Evolutionary conservation across 2,113 vertebrate genomes (phyloP).

Genomic region (Sylvietta virens): DNA sequence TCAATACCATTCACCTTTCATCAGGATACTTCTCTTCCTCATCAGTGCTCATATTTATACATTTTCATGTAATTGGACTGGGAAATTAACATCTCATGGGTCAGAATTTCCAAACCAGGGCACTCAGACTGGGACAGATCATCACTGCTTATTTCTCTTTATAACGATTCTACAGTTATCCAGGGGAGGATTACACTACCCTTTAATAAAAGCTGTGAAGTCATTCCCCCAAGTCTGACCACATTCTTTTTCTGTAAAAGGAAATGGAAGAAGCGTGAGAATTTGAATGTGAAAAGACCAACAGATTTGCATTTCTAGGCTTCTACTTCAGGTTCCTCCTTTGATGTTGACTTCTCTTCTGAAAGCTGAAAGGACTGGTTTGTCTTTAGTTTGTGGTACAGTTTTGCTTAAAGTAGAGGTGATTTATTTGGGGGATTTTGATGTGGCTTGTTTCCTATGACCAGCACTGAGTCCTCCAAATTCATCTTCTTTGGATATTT

Average conservation of each 20-base stretch:
- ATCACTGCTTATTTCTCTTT: neutral
- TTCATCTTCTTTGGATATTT: constrained; percentile 7
- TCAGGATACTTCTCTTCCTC: neutral
- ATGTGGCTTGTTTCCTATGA: constrained; percentile 35
- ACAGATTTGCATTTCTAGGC: constrained; percentile 22
- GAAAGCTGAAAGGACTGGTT: constrained; percentile 39
- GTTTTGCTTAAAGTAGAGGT: constrained; percentile 39
- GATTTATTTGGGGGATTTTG: constrained; percentile 3
- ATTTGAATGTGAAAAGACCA: constrained; percentile 29
- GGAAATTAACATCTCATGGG: neutral
- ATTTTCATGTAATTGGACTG: neutral
- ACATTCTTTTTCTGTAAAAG: constrained; percentile 6
- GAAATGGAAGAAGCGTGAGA: neutral
- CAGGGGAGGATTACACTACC: neutral
- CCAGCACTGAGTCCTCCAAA: neutral
- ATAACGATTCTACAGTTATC: neutral
- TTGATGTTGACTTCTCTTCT: constrained; percentile 19
- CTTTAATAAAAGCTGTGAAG: constrained; percentile 5
- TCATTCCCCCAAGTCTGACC: neutral
- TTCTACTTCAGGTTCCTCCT: neutral
- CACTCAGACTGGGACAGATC: neutral
- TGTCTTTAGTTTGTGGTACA: constrained; percentile 11
- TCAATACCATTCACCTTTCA: neutral
- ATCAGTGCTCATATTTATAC: neutral
- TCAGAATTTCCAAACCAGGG: neutral